Base-by-base conservation (phyloP, 2,888 invertebrate species). In the Heliconius cydno region DNA sequence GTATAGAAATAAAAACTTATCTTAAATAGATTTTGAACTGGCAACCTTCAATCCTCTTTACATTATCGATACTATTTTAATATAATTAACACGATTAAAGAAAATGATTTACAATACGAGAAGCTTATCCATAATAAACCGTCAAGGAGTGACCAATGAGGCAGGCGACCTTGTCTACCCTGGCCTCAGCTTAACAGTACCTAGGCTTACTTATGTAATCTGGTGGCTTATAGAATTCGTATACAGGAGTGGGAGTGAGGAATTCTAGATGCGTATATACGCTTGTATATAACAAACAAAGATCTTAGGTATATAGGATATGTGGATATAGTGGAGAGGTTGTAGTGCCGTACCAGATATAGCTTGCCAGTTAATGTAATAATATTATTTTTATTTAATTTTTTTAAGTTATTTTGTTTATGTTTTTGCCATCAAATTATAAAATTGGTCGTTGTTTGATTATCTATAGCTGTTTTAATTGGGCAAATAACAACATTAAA, bases 91-190 rank as follows among this genome's bases (percentile, higher is more conserved):
- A 22, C 57, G 13, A 25, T 34, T 60, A 38, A n/a, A 73, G 15
- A 34, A 38, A 60, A 73, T 38, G 34, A n/a, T 60, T 73, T 38
- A 30, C 57, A 57, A 73, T 34, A 73, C 41, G 70, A 60, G n/a
- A 34, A 60, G 34, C n/a, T 73, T 85, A 87, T 85, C 87, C 88
- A 89, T 75, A 65, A 63, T 28, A 75, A 41, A 63, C 19, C 38
- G 63, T 63, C 65, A 63, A 65, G 65, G 28, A 75, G 75, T 75
- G 65, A 75, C 75, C 75, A 75, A 75, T 41, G 75, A 75, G 94
- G 92, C 93, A 88, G 90, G 85, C 91, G 94, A 92, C 94, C 94
- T 94, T 94, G 94, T 85, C 88, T 88, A 88, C 86, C 87, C 86
- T 88, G 88, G 87, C 85, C 88, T 89, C 89, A 88, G 89, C 88